Evolutionary conservation across 1,140 invertebrate genomes (phyloP), one percentile per base, ranked within the genome.

Genomic region (Anastrepha ludens): DNA sequence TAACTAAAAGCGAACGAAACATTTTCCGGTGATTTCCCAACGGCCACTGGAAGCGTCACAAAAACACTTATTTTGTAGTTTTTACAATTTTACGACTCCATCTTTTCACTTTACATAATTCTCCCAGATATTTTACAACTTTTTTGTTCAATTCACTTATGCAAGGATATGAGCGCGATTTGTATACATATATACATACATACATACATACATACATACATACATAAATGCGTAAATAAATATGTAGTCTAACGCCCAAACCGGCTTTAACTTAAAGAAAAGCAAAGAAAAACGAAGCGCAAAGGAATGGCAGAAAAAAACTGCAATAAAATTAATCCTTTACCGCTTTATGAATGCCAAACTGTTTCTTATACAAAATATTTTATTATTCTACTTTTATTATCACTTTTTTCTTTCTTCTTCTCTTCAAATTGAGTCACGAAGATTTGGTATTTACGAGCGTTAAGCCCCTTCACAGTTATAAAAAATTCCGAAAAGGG

Each of bases 11-110:
- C 39, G 41, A n/a, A n/a, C n/a, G 13, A 74, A 74, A 41, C 70
- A 47, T 50, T 74, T 74, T 74, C 70, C 70, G 44, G 41, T 74
- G 70, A 74, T 74, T 74, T 74, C 70, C 70, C 70, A 74, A 74
- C n/a, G 70, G 70, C 70, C 67, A 17, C 15, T 47, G 70, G 1
- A n/a, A 74, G 70, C 70, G 44, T 74, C 44, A 74, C 41, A 41
- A 41, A 74, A 74, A 74, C 70, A 74, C 41, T 74, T 74, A 74
- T 74, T 50, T 74, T 13, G 39, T 15, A 20, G 13, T 74, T n/a
- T 74, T 74, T 15, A 67, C 65, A 67, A 67, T 67, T 67, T 67
- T 67, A 67, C 65, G 29, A 64, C 62, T 64, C 20, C n/a, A 29
- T 29, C 29, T 29, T 29, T 29, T 29, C 29, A 70, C 20, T 70